phyloP scores from a whole-genome alignment of 2,113 vertebrate genomes.

The Holacanthus passer region DNA sequence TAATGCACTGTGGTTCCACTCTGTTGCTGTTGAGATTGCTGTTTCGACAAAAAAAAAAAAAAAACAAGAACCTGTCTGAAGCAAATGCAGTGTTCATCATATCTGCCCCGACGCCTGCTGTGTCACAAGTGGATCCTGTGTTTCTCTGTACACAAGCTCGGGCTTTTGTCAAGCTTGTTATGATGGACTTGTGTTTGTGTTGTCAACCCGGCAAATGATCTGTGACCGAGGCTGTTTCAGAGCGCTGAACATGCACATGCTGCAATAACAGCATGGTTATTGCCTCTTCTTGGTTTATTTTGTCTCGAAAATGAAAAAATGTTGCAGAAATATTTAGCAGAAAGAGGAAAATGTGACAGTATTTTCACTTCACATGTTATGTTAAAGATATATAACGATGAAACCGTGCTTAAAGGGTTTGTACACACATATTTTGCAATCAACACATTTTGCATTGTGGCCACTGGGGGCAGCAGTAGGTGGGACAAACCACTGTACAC shows the following conservation, averaged over 20 bases:
- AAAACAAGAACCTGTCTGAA: background rate
- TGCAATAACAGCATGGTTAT: constrained; percentile 15
- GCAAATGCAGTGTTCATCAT: constrained; percentile 57
- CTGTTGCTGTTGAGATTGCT: constrained; percentile 50
- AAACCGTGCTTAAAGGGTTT: too few species aligned
- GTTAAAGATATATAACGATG: background rate
- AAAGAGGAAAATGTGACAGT: too few species aligned
- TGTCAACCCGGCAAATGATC: constrained; percentile 68
- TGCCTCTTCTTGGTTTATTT: background rate
- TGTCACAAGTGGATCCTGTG: constrained; percentile 30
- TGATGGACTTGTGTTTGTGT: constrained; percentile 65
- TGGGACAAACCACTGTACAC: too few species aligned
- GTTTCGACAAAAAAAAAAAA: constrained; percentile 26
- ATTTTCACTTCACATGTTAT: background rate
- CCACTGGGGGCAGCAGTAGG: too few species aligned
- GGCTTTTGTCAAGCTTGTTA: constrained; percentile 59
- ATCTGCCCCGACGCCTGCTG: constrained; percentile 44
- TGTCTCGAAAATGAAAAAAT: background rate
- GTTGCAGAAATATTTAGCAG: too few species aligned
- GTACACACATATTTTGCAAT: background rate
- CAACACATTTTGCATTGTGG: too few species aligned
- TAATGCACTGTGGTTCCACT: constrained; percentile 59
- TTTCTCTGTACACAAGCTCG: constrained; percentile 45
- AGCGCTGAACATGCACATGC: background rate
- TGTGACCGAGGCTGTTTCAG: constrained; percentile 51